These are phyloP conservation scores for Ariopsis seemanni DNA, from an alignment of 2,113 vertebrate genomes.

Conservation along the genomic window DNA sequence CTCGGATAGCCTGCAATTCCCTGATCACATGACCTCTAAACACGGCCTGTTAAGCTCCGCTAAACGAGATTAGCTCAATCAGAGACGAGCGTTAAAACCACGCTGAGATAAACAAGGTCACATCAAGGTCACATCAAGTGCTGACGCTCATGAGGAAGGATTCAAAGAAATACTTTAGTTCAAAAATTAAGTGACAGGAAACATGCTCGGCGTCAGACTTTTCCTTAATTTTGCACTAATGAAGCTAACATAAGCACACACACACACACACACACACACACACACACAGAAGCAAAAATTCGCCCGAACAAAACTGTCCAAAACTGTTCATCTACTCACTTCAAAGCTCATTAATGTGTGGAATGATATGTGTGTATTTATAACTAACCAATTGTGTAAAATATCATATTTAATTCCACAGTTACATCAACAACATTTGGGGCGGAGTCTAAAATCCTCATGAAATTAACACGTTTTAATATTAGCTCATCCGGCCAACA, in stretches of 20 bases:
- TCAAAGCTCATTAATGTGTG: neutral
- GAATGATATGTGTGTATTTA: neutral
- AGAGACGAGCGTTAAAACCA: neutral
- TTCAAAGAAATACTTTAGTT: neutral
- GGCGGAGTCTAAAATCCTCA: neutral
- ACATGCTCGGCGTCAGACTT: too few relatives aligned
- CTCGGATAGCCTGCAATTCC: constrained; percentile 21
- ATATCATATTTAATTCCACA: neutral
- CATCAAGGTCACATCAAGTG: neutral
- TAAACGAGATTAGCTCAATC: constrained; percentile 46
- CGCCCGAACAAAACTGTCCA: too few relatives aligned
- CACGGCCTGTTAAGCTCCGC: constrained; percentile 27
- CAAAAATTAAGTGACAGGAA: neutral
- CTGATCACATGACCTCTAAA: constrained; percentile 45
- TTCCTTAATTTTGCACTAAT: neutral
- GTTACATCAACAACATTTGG: neutral
- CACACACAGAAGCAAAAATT: neutral
- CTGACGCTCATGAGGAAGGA: neutral
- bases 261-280: constrained; percentile 9
- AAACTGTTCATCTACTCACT: neutral
- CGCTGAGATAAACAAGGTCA: neutral
- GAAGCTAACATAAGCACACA: neutral
- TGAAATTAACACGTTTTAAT: neutral
- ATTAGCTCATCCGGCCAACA: too few relatives aligned
- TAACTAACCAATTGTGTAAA: too few relatives aligned